Evolutionary conservation across 2,888 invertebrate genomes (phyloP).

Genomic region (Mythimna pallens): DNA sequence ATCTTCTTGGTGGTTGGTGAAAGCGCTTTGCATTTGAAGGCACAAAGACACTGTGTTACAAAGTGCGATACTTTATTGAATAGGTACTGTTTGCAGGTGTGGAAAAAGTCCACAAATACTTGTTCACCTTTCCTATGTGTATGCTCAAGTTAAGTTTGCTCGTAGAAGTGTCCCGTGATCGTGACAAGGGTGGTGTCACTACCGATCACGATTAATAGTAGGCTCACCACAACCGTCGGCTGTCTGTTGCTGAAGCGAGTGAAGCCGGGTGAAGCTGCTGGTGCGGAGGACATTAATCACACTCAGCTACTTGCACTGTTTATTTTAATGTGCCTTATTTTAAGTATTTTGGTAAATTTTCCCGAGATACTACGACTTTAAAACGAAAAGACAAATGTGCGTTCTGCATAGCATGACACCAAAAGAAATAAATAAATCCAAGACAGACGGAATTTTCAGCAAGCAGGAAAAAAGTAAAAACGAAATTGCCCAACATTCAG

Average conservation of each 20-base stretch:
- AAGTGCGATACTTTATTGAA: too few species aligned
- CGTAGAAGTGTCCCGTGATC: slow-evolving; percentile 31
- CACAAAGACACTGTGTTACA: background rate
- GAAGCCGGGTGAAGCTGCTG: slow-evolving; percentile 37
- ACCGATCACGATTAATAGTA: slow-evolving; percentile 75
- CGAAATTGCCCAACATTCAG: slow-evolving; percentile 39
- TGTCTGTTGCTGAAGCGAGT: slow-evolving; percentile 45
- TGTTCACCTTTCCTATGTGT: too few species aligned
- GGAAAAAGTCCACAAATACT: background rate
- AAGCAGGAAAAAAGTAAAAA: slow-evolving; percentile 34
- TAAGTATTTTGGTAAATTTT: background rate
- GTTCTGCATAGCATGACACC: background rate
- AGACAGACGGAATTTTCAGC: slow-evolving; percentile 17
- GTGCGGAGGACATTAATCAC: slow-evolving; percentile 65
- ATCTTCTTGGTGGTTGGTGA: background rate
- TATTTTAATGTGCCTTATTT: slow-evolving; percentile 38
- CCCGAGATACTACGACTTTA: background rate
- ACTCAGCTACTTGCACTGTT: slow-evolving; percentile 57
- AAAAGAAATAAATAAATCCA: slow-evolving; percentile 28
- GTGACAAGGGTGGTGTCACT: slow-evolving; percentile 23
- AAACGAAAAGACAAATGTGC: background rate
- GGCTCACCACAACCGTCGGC: slow-evolving; percentile 61
- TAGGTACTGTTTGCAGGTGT: too few species aligned
- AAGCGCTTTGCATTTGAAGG: background rate
- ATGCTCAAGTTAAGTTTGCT: too few species aligned